These are phyloP conservation scores for Drosophila subobscura DNA, from an alignment of 1,140 invertebrate species.

Conservation along the genomic window DNA sequence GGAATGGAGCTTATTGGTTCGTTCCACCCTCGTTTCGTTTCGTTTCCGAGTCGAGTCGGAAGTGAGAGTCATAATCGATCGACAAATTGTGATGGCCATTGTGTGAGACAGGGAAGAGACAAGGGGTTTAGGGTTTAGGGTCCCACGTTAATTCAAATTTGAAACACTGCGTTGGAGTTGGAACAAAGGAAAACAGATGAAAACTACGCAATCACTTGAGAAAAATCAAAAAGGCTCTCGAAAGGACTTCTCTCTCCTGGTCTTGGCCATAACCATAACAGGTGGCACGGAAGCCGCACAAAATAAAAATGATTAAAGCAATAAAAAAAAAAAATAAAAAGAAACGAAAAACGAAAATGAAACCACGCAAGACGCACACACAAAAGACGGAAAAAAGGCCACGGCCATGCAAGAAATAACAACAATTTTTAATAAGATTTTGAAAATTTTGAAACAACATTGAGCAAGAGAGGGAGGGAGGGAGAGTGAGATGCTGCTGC, in stretches of 20 bases:
- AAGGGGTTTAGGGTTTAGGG: conserved; percentile 8
- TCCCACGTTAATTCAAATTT: conserved; percentile 81
- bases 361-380: conserved; percentile 20
- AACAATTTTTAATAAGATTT: conserved; percentile 81
- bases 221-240: conserved; percentile 73
- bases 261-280: conserved; percentile 59
- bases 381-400: conserved; percentile 53
- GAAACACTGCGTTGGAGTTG: conserved; percentile 60
- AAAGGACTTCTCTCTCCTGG: conserved; percentile 51
- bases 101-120: conserved; percentile 42
- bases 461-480: conserved; percentile 17
- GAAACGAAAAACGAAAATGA: conserved; percentile 56
- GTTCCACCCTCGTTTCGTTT: conserved; percentile 15
- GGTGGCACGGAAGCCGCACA: conserved; percentile 83
- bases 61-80: conserved; percentile 69
- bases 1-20: conserved; percentile 12
- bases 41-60: conserved; percentile 50
- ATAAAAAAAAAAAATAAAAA: conserved; percentile 61
- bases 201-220: conserved; percentile 83
- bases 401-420: conserved; percentile 51
- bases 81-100: conserved; percentile 78
- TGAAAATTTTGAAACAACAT: conserved; percentile 58
- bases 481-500: conserved; percentile 38
- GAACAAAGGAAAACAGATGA: conserved; percentile 69
- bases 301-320: conserved; percentile 83